phyloP scores from a whole-genome alignment of 2,797 vertebrate genomes.

The Falco naumanni region DNA sequence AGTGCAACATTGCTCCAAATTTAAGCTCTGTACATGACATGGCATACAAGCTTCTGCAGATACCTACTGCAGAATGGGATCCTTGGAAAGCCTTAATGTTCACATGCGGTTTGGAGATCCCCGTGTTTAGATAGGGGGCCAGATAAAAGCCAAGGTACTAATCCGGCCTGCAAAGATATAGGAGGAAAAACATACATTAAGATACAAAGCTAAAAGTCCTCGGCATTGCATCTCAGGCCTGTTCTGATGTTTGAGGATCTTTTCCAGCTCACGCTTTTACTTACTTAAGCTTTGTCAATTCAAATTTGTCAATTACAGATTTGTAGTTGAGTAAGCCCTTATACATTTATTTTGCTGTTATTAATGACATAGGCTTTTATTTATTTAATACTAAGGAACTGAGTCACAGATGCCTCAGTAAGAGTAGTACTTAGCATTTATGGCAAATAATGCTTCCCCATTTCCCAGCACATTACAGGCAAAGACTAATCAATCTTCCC shows the following conservation, averaged over 20 bases:
- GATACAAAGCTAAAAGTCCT: background rate
- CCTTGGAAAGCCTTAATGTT: background rate
- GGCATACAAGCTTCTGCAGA: background rate
- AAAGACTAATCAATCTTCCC: conserved; percentile 48
- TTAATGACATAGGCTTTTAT: conserved; percentile 28
- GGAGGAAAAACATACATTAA: background rate
- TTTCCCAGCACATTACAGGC: conserved; percentile 14
- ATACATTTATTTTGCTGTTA: background rate
- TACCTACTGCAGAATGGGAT: background rate
- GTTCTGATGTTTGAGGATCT: background rate
- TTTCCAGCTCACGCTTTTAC: conserved; percentile 22
- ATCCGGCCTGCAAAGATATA: background rate
- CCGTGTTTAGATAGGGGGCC: background rate
- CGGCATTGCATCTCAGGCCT: background rate
- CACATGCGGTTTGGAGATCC: background rate
- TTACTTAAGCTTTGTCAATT: conserved; percentile 4
- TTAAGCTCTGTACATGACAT: background rate
- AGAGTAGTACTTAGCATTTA: conserved; percentile 22
- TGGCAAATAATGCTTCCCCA: background rate
- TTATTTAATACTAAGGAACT: conserved; percentile 45
- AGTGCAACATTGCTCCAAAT: background rate
- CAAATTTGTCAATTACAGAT: background rate
- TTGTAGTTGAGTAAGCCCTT: background rate
- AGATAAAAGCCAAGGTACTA: background rate
- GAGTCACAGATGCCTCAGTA: conserved; percentile 46